Percentiles rank a stretch among this genome's conserved stretches.
phyloP scores from a whole-genome alignment of 1,140 invertebrate species.

The Procambarus virginalis region DNA sequence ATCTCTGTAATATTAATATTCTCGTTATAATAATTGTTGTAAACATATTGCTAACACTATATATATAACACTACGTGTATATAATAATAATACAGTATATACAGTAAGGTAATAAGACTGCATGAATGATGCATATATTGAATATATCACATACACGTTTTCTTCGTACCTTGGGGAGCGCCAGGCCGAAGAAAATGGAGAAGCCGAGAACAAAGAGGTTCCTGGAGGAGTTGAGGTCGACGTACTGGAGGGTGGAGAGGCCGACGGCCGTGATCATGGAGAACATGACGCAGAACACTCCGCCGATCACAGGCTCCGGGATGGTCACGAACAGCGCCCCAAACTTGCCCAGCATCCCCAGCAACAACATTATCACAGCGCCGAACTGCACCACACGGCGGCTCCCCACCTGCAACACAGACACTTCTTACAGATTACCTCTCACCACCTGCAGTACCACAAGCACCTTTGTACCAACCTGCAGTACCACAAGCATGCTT shows the following conservation, averaged over 20 bases:
- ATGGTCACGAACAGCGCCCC: constrained; percentile 91
- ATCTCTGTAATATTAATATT: too few species aligned
- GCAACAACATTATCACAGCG: constrained; percentile 84
- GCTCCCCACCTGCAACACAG: constrained; percentile 82
- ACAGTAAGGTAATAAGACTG: too few species aligned
- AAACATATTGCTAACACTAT: too few species aligned
- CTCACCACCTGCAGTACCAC: too few species aligned
- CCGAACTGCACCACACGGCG: constrained; percentile 90
- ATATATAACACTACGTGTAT: too few species aligned
- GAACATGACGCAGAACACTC: constrained; percentile 90
- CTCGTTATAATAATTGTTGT: too few species aligned
- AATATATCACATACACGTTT: neutral
- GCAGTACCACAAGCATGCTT: too few species aligned
- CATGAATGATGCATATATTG: too few species aligned
- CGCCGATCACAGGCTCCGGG: constrained; percentile 90
- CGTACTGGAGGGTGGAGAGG: constrained; percentile 40
- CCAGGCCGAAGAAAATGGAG: constrained; percentile 45
- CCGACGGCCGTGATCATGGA: constrained; percentile 87
- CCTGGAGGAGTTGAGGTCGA: constrained; percentile 52
- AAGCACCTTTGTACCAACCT: too few species aligned
- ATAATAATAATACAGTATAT: too few species aligned
- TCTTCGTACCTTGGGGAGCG: constrained; percentile 24
- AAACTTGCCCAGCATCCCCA: constrained; percentile 87
- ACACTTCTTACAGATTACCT: neutral
- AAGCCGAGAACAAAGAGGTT: constrained; percentile 54